A percentile compares a stretch with the other conserved stretches of the same genome.
phyloP scores from a whole-genome alignment of 2,797 vertebrate genomes.

The Scomberomorus guttatus region DNA sequence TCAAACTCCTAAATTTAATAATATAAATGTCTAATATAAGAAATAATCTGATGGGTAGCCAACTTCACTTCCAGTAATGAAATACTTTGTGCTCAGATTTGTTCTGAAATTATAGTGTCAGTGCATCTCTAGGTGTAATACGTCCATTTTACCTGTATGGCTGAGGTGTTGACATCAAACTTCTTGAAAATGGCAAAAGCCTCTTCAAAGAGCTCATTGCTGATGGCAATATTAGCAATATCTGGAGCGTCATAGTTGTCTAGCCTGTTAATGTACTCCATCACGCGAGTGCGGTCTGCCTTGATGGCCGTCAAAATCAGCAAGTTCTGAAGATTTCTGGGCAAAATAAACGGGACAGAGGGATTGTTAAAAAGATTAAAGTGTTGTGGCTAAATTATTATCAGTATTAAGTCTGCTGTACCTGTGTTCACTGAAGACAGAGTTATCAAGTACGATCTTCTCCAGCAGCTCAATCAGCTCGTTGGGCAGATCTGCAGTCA shows the following conservation, averaged over 20 bases:
- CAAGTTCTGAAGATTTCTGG: slow-evolving; percentile 94
- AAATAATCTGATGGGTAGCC: not conserved
- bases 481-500: slow-evolving; percentile 91
- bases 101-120: not conserved
- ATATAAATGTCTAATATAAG: not conserved
- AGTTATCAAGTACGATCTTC: slow-evolving; percentile 94
- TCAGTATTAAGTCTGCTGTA: slow-evolving; percentile 38
- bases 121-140: not conserved
- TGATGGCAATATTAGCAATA: slow-evolving; percentile 93
- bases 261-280: slow-evolving; percentile 93
- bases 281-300: slow-evolving; percentile 92
- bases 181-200: slow-evolving; percentile 95
- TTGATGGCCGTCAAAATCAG: slow-evolving; percentile 95
- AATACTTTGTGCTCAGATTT: not conserved
- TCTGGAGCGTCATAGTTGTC: slow-evolving; percentile 95
- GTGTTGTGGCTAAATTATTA: not conserved
- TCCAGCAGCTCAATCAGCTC: slow-evolving; percentile 91
- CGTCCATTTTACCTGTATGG: slow-evolving; percentile 87
- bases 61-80: not conserved
- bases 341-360: not conserved
- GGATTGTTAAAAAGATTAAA: not conserved
- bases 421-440: slow-evolving; percentile 94
- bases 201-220: slow-evolving; percentile 93
- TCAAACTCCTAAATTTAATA: no score
- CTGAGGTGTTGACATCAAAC: slow-evolving; percentile 93